These are phyloP conservation scores for Oreochromis tanganicae DNA, from an alignment of 2,113 vertebrate genomes.

Conservation along the genomic window DNA sequence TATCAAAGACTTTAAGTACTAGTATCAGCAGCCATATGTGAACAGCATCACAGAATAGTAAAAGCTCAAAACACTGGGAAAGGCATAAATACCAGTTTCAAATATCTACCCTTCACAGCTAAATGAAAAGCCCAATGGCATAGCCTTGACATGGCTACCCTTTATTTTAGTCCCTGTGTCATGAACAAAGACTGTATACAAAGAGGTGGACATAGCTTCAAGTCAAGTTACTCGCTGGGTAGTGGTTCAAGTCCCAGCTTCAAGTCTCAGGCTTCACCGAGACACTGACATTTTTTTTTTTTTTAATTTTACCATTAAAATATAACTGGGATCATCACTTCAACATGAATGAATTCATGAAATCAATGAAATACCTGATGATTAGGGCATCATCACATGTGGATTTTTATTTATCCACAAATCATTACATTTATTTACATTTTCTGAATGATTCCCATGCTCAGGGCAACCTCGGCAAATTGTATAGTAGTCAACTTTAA, in stretches of 20 bases:
- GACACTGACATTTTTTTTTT: not conserved
- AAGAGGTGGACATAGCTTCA: too few relatives aligned
- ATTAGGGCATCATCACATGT: not conserved
- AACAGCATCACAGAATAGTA: not conserved
- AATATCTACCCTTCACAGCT: not conserved
- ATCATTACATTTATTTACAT: not conserved
- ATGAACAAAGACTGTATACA: too few relatives aligned
- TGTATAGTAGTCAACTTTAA: not conserved
- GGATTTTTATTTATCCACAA: not conserved
- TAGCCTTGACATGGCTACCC: not conserved
- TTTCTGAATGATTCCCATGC: not conserved
- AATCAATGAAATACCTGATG: not conserved
- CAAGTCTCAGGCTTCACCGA: not conserved
- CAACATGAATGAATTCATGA: not conserved
- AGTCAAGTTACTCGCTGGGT: not conserved
- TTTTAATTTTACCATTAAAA: not conserved
- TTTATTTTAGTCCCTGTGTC: too few relatives aligned
- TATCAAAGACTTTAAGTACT: not conserved
- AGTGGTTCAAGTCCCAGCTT: not conserved
- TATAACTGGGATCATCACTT: not conserved
- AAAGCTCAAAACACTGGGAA: not conserved
- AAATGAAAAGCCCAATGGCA: accelerated
- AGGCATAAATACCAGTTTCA: not conserved
- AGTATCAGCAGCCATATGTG: not conserved
- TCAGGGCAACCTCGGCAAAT: not conserved